These are phyloP conservation scores for Capromys pilorides DNA, from an alignment of 2,797 vertebrate species.

Conservation along the genomic window DNA sequence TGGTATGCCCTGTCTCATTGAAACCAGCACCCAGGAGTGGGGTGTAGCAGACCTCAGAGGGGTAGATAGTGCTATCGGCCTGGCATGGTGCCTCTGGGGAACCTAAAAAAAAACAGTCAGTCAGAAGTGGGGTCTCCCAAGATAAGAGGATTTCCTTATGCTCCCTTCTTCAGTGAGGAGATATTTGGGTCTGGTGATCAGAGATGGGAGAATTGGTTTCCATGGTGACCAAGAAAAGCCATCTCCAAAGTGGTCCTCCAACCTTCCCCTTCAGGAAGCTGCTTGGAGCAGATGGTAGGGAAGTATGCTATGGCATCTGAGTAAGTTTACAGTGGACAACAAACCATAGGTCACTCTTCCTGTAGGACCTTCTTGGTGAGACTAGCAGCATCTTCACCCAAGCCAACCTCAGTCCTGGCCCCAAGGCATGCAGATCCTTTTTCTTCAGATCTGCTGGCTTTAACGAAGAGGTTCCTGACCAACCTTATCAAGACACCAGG, in stretches of 20 bases:
- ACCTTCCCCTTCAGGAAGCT: constrained; percentile 54
- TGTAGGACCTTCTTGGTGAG: constrained; percentile 16
- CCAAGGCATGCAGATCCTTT: constrained; percentile 5
- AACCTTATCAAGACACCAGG: constrained; percentile 73
- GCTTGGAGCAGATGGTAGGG: background rate
- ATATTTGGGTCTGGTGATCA: constrained; percentile 69
- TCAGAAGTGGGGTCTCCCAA: constrained; percentile 49
- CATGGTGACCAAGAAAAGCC: constrained; percentile 74
- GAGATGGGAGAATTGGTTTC: constrained; percentile 72
- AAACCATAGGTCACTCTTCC: background rate
- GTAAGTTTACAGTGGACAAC: background rate
- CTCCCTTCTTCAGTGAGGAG: constrained; percentile 32
- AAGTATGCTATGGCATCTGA: background rate
- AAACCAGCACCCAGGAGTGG: constrained; percentile 68
- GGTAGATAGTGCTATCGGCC: constrained; percentile 60
- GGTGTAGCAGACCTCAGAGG: constrained; percentile 64
- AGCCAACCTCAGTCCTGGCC: constrained; percentile 7
- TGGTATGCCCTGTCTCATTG: constrained; percentile 75
- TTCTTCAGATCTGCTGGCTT: background rate
- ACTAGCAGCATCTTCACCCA: background rate
- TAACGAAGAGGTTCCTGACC: constrained; percentile 25
- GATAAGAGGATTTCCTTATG: constrained; percentile 30
- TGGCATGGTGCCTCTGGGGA: constrained; percentile 74
- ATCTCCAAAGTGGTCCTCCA: constrained; percentile 64
- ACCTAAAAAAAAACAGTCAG: constrained; percentile 71